Evolutionary conservation across 2,888 invertebrate genomes (phyloP), one percentile per base, ranked within the genome.

Genomic region (Leptogaster cylindrica): DNA sequence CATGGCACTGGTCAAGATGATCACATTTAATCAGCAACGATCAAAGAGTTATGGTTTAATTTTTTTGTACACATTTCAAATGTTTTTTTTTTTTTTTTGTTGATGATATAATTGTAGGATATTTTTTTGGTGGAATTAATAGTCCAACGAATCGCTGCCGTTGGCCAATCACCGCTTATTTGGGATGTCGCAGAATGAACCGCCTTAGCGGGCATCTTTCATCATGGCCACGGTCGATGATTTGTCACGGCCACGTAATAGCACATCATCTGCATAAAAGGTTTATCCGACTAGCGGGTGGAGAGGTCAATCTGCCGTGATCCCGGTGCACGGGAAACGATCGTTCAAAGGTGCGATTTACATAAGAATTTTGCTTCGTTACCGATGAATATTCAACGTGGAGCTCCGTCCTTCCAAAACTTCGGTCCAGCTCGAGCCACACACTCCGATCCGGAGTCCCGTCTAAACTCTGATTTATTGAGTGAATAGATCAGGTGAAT

Each of bases 401-500:
- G 25, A 28, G 44, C 28, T 16, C 16, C 25, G 44, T 23, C 61
- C 27, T 25, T 44, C 41, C 44, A 27, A 28, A 23, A 14, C n/a
- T 51, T 51, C 28, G 28, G 27, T 28, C n/a, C 16, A 28, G 28
- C 16, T 28, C 1, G 12, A 51, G 51, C 25, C 14, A 28, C 44
- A n/a, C n/a, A n/a, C n/a, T n/a, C n/a, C 14, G 25, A 44, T 16
- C 44, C 44, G 31, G 28, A 28, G 61, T 41, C 20, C 44, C 41
- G 23, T 18, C 18, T 41, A 18, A 20, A 20, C 44, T 23, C 61
- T 61, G 61, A 61, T 61, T 61, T 61, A 61, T 61, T 61, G 61
- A 44, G 44, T 61, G 61, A 61, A 61, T 61, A 61, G 61, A 61
- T 61, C 61, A 61, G 61, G 44, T 61, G 61, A 61, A 61, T 44